A percentile compares a stretch with the other conserved stretches of the same genome.
Conservation (phyloP, 1,140 invertebrate genomes). For the Drosophila yakuba region DNA sequence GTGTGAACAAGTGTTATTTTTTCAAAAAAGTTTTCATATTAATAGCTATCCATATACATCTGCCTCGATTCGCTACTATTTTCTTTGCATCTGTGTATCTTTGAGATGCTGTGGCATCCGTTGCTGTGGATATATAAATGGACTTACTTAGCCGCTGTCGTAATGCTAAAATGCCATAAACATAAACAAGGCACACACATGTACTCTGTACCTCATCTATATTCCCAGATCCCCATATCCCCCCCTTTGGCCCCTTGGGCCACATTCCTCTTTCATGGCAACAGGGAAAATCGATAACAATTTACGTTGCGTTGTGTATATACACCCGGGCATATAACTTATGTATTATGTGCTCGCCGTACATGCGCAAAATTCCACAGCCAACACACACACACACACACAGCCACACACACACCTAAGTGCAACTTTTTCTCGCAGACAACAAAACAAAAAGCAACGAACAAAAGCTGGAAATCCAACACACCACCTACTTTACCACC, state of each 20-base stretch:
- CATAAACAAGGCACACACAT: constrained; percentile 63
- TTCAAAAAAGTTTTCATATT: too few species aligned
- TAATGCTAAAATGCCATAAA: constrained; percentile 72
- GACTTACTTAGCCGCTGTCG: constrained; percentile 35
- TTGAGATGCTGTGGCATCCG: constrained; percentile 23
- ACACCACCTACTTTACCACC: constrained; percentile 9
- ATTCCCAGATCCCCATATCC: not conserved
- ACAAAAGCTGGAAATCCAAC: constrained; percentile 29
- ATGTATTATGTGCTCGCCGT: constrained; percentile 76
- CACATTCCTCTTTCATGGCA: constrained; percentile 63
- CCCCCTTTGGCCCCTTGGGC: not conserved
- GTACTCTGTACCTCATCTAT: constrained; percentile 10
- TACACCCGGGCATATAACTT: constrained; percentile 33
- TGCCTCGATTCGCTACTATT: not conserved
- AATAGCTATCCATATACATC: too few species aligned
- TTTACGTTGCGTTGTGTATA: constrained; percentile 54
- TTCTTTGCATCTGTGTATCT: constrained; percentile 11
- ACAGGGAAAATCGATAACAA: constrained; percentile 76
- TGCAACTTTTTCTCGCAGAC: constrained; percentile 52
- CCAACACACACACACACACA: constrained; percentile 25
- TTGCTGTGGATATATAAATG: constrained; percentile 22
- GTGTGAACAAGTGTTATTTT: too few species aligned
- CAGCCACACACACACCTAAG: constrained; percentile 20
- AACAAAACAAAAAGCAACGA: constrained; percentile 48
- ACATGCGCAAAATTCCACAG: constrained; percentile 79